phyloP scores from a whole-genome alignment of 2,113 vertebrate species.

The Neofelis nebulosa region DNA sequence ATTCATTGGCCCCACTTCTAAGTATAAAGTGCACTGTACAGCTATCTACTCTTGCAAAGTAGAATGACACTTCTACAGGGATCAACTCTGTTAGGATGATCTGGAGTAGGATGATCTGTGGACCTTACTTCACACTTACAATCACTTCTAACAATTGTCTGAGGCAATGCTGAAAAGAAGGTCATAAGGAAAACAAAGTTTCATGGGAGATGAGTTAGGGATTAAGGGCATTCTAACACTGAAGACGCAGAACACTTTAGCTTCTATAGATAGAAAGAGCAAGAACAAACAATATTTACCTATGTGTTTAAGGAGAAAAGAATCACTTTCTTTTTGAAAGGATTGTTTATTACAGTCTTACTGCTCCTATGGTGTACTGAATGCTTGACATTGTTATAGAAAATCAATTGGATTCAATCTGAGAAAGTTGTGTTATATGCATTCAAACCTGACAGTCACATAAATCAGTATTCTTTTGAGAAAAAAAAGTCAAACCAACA shows the following conservation, averaged over 20 bases:
- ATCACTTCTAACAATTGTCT: slow-evolving; percentile 66
- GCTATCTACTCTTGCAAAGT: slow-evolving; percentile 66
- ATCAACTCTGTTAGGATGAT: neutral
- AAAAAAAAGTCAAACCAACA: slow-evolving; percentile 69
- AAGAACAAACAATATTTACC: slow-evolving; percentile 79
- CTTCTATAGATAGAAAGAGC: slow-evolving; percentile 53
- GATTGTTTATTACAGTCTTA: slow-evolving; percentile 85
- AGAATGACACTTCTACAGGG: neutral
- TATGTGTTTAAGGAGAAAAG: slow-evolving; percentile 81
- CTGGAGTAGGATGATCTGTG: neutral
- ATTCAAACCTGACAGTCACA: slow-evolving; percentile 83
- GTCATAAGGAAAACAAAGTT: slow-evolving; percentile 73
- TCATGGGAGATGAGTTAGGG: slow-evolving; percentile 62
- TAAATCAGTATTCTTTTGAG: slow-evolving; percentile 85
- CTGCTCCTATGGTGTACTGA: slow-evolving; percentile 78
- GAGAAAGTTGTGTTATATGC: slow-evolving; percentile 84
- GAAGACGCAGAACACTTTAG: slow-evolving; percentile 36
- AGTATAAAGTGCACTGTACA: slow-evolving; percentile 37
- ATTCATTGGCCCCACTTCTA: neutral
- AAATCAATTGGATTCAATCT: slow-evolving; percentile 90
- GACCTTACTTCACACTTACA: neutral
- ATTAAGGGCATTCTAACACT: slow-evolving; percentile 69
- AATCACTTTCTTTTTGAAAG: slow-evolving; percentile 80
- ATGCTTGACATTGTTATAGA: slow-evolving; percentile 86
- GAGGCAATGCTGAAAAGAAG: slow-evolving; percentile 71